Evolutionary conservation across 2,797 vertebrate genomes (phyloP), one percentile per base, ranked within the genome.

Genomic region (Mormyrus proboscirostris): DNA sequence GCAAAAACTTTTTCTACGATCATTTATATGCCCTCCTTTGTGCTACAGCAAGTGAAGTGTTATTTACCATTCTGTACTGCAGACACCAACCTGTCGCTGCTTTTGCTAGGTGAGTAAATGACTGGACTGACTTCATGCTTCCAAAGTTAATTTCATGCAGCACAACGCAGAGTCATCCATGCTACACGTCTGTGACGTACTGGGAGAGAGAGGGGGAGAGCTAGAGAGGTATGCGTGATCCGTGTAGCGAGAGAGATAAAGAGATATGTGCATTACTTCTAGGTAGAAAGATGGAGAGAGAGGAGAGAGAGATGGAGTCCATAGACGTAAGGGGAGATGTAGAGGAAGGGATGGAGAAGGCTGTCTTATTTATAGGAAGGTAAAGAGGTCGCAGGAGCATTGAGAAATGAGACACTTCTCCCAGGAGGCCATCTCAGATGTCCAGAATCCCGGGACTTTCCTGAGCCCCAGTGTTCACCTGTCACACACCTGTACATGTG

Each of bases 401-500:
- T 86, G 25, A 29, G 51, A 51, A 19, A 25, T 88, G 55, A 65
- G 19, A 41, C 53, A 14, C 8, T 12, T 1, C 2, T 88, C 88
- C 69, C 88, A 88, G 22, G 50, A 14, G 88, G 55, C 29, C 49
- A 57, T 57, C 50, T 55, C 49, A 41, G 49, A 25, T 57, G 88
- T 62, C 49, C 22, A 65, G 51, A 88, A 88, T 49, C 88, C 76
- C 88, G 6, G 88, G 88, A 83, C 88, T 88, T 88, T 88, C 88
- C 88, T 59, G 51, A 29, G n/a, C 6, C 1, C 16, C 41, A 8
- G 3, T 51, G 33, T 33, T 1, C 38, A 53, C 59, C 76, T 69
- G 44, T 51, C 25, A 9, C 22, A 62, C 62, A 88, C 87, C 55
- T 88, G 86, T 38, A 19, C 47, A 29, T 86, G 12, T 19, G 59